A percentile compares a stretch with the other conserved stretches of the same genome.
These are phyloP conservation scores for Helogale parvula DNA, from an alignment of 2,113 vertebrate genomes.

Conservation along the genomic window DNA sequence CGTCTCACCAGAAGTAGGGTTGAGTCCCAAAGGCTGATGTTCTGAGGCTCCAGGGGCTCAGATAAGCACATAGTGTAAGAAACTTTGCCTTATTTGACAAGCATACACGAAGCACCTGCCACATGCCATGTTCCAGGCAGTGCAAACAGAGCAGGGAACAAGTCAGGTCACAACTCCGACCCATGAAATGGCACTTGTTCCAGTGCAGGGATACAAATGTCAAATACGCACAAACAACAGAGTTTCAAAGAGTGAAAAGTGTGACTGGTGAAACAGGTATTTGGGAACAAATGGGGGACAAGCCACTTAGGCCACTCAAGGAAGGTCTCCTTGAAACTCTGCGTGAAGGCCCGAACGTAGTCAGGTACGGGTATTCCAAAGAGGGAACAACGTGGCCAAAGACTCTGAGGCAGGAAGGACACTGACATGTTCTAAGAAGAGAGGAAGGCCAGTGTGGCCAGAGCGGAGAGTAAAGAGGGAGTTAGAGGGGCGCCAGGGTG, in stretches of 20 bases:
- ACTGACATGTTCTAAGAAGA: not conserved
- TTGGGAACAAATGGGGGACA: not conserved
- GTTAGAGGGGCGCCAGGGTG: no score
- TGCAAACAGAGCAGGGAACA: not conserved
- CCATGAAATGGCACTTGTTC: not conserved
- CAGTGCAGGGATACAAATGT: not conserved
- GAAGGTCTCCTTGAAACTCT: not conserved
- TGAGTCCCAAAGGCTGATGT: not conserved
- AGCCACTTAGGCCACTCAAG: not conserved
- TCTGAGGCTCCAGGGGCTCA: not conserved
- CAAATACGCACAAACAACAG: not conserved
- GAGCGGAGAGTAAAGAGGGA: not conserved
- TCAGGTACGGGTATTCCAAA: not conserved
- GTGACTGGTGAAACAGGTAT: not conserved
- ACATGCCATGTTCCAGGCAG: fast-evolving
- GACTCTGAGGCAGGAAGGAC: not conserved
- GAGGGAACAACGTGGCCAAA: not conserved
- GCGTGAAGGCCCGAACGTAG: not conserved
- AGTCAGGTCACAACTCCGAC: not conserved
- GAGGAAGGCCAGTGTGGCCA: not conserved
- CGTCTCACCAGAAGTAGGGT: not conserved
- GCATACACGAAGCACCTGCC: not conserved
- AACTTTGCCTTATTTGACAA: not conserved
- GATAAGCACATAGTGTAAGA: not conserved
- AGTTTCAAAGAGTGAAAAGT: not conserved